phyloP scores from a whole-genome alignment of 2,888 invertebrate species.

The Tuberolachnus salignus region DNA sequence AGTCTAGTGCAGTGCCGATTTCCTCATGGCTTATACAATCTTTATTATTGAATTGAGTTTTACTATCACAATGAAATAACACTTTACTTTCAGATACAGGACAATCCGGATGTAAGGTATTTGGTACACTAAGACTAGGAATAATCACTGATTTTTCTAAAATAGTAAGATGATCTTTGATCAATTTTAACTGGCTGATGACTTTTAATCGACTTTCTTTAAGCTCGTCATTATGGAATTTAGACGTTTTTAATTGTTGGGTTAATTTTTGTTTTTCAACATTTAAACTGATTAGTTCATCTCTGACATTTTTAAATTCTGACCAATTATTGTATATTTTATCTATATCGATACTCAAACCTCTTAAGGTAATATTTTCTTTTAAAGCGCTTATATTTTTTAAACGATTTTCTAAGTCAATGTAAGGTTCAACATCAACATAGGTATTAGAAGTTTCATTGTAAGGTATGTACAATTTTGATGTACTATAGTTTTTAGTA shows the following conservation, averaged over 20 bases:
- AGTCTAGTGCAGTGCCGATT: slow-evolving; percentile 66
- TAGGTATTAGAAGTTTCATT: slow-evolving; percentile 73
- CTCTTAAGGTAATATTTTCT: slow-evolving; percentile 67
- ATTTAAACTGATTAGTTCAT: slow-evolving; percentile 66
- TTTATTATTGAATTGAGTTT: slow-evolving; percentile 61
- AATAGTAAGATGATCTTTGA: slow-evolving; percentile 72
- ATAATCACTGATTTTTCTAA: slow-evolving; percentile 74
- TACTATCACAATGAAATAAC: slow-evolving; percentile 61
- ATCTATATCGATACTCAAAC: slow-evolving; percentile 66
- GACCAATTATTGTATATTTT: slow-evolving; percentile 69
- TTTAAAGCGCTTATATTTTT: slow-evolving; percentile 65
- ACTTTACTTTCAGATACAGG: slow-evolving; percentile 64
- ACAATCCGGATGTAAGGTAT: slow-evolving; percentile 71
- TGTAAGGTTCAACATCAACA: slow-evolving; percentile 71
- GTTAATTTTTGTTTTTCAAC: slow-evolving; percentile 65
- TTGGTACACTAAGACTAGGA: slow-evolving; percentile 73
- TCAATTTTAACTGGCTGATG: slow-evolving; percentile 70
- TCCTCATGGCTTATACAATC: slow-evolving; percentile 65
- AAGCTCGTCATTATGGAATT: slow-evolving; percentile 64
- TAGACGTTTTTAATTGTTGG: slow-evolving; percentile 65
- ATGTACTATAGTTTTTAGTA: slow-evolving; percentile 42
- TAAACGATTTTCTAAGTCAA: slow-evolving; percentile 71
- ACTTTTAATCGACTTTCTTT: slow-evolving; percentile 67
- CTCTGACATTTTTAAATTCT: slow-evolving; percentile 68
- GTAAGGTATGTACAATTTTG: slow-evolving; percentile 70